These are phyloP conservation scores for Chorisops tibialis DNA, from an alignment of 2,888 invertebrate genomes.

Conservation along the genomic window DNA sequence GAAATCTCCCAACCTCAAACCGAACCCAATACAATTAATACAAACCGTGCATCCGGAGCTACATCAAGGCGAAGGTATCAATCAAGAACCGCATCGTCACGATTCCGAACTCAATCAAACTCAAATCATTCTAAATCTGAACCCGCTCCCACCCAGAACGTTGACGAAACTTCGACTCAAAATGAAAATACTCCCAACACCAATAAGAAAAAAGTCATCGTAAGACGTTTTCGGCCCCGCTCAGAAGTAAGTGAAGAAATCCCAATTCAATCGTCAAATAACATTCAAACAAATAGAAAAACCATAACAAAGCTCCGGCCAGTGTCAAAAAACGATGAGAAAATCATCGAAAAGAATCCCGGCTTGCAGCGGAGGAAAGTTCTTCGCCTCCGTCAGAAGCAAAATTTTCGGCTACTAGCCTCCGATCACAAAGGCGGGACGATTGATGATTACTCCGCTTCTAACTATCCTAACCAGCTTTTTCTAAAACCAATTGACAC, in stretches of 20 bases:
- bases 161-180: not conserved
- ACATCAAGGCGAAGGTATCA: not conserved
- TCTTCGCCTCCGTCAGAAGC: slow-evolving; percentile 25
- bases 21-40: not conserved
- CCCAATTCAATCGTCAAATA: slow-evolving; percentile 12
- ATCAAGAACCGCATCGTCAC: not conserved
- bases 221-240: slow-evolving; percentile 4
- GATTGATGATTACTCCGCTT: slow-evolving; percentile 3
- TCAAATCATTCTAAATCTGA: not conserved
- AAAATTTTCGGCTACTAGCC: slow-evolving; percentile 25
- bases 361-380: slow-evolving; percentile 15
- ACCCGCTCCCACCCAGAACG: not conserved
- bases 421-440: slow-evolving; percentile 14
- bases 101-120: not conserved
- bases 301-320: slow-evolving; percentile 7
- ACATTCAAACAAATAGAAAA: not conserved
- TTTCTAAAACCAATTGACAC: not conserved
- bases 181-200: not conserved
- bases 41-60: not conserved
- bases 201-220: not conserved
- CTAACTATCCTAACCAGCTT: not conserved
- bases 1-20: not conserved
- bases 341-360: slow-evolving; percentile 13
- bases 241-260: slow-evolving; percentile 3
- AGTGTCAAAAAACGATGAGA: slow-evolving; percentile 10